Conservation (phyloP, 2,113 vertebrate species). For the Noctilio leporinus region DNA sequence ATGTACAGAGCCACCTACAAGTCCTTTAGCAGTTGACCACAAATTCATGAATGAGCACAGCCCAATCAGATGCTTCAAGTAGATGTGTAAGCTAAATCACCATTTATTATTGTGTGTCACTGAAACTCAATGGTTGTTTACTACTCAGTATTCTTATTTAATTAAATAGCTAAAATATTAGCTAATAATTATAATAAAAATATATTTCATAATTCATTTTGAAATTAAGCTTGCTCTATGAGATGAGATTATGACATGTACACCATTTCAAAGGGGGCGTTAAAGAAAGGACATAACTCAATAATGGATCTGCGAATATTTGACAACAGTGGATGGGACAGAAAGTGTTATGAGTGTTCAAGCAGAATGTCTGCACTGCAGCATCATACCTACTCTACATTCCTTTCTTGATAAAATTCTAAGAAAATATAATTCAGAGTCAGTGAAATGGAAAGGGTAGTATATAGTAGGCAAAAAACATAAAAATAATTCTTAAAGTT, state of each 20-base stretch:
- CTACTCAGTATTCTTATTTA: neutral
- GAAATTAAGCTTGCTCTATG: neutral
- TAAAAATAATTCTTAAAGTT: neutral
- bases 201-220: neutral
- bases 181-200: neutral
- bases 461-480: neutral
- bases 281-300: neutral
- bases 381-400: neutral
- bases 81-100: neutral
- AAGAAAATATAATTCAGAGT: neutral
- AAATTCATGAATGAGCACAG: neutral
- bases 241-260: neutral
- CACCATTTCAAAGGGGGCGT: neutral
- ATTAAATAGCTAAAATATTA: neutral
- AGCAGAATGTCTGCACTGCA: neutral
- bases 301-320: neutral
- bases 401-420: neutral
- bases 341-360: neutral
- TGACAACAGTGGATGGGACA: neutral
- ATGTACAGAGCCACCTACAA: neutral
- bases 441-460: neutral
- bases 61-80: neutral
- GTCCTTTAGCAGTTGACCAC: neutral
- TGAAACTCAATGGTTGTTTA: neutral
- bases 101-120: accelerated